Base-by-base conservation (phyloP, 1,140 invertebrate genomes). In the Bombyx mori region DNA sequence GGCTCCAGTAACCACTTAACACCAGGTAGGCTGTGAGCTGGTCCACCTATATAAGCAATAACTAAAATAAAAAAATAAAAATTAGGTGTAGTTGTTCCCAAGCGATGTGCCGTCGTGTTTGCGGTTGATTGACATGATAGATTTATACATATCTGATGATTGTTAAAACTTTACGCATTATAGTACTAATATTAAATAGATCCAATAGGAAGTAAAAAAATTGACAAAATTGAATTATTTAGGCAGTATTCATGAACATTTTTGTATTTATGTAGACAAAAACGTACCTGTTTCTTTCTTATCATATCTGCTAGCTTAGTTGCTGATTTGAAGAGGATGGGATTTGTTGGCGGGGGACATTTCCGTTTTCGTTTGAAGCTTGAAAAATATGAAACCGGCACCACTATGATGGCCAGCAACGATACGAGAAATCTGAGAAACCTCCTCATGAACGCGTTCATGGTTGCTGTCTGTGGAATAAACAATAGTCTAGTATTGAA, bases 301-400 rank as follows among this genome's bases (percentile, higher is more conserved):
- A 92, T 92, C 84, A 89, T 90, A 57, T 75, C 79, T 3, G 91
- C 88, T 51, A 92, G 74, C 59, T 89, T 86, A 6, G 89, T 91
- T 44, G 91, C 91, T 52, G 91, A 89, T 65, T 90, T 89, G 59
- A 91, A 86, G 12, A 92, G 83, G 61, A 92, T 69, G 46, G 88
- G 88, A 69, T 91, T 89, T 3, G 70, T 79, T n/a, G 92, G 91
- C 6, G 89, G 85, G 42, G 91, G 90, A 69, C 90, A 86, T 71
- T 83, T 89, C 61, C 79, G 87, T 42, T 88, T 89, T 62, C 80
- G 72, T 67, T 69, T 79, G 6, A 88, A 69, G 60, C 79, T 85
- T 8, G 86, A 61, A 18, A 90, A 22, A 53, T 71, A 85, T 10
- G 82, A 75, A 18, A 89, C 18, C 2, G 89, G 89, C 22, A 62